A percentile compares a stretch with the other conserved stretches of the same genome.
Evolutionary conservation across 2,113 vertebrate genomes (phyloP).

Genomic region (Tyrannus savana): DNA sequence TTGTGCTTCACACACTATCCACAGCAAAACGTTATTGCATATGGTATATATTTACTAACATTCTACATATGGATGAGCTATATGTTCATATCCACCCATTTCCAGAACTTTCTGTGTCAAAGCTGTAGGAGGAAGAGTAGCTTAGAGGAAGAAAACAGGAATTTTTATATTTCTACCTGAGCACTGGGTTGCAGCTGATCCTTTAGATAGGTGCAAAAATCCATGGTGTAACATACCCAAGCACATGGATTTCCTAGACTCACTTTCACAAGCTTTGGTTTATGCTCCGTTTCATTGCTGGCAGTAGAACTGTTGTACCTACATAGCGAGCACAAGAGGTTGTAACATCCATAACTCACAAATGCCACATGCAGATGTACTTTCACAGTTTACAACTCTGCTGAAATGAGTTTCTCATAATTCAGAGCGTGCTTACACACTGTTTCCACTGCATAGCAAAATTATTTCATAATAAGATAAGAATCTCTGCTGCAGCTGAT

Average conservation of each 20-base stretch:
- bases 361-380: background rate
- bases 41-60: background rate
- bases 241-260: background rate
- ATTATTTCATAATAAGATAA: constrained; percentile 43
- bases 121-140: background rate
- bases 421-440: background rate
- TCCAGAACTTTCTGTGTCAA: background rate
- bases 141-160: background rate
- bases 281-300: background rate
- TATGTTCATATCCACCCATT: background rate
- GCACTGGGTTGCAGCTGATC: background rate
- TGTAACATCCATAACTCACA: background rate
- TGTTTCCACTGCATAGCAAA: background rate
- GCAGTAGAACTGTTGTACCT: background rate
- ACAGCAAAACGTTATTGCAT: background rate
- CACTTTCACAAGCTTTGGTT: background rate
- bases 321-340: background rate
- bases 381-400: background rate
- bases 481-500: background rate
- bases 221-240: background rate
- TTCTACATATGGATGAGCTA: background rate
- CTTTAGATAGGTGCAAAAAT: background rate
- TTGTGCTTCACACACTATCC: background rate
- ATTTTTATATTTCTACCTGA: background rate
- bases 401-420: background rate